phyloP scores from a whole-genome alignment of 1,140 invertebrate species.

The Temnothorax nylanderi region DNA sequence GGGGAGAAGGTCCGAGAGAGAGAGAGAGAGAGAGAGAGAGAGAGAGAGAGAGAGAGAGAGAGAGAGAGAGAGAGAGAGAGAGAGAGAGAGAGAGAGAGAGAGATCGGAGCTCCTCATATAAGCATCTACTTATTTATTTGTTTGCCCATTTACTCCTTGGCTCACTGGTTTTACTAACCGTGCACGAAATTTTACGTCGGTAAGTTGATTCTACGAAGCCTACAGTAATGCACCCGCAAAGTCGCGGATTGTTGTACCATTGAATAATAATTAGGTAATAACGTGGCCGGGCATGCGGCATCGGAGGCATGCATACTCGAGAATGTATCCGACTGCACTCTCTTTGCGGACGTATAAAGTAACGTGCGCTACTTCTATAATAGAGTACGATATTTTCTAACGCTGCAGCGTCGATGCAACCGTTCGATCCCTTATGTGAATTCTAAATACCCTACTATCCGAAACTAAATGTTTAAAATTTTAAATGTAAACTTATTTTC shows the following conservation, averaged over 20 bases:
- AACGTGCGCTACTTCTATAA: conserved; percentile 1
- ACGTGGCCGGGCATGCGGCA: conserved; percentile 25
- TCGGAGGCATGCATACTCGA: not conserved
- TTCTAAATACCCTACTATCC: not conserved
- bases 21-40: too few species aligned
- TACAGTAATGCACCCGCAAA: conserved; percentile 30
- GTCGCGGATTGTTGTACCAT: conserved; percentile 24
- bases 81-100: conserved; percentile 15
- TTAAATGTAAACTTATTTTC: not conserved
- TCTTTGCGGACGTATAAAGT: conserved; percentile 38
- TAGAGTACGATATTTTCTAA: not conserved
- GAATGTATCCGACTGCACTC: not conserved
- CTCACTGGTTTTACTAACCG: conserved; percentile 22
- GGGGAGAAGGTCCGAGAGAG: not conserved
- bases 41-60: not conserved
- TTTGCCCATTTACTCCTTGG: not conserved
- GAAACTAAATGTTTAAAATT: not conserved
- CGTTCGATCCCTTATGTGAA: not conserved
- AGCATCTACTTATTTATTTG: not conserved
- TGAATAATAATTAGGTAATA: conserved; percentile 70
- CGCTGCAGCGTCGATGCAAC: not conserved
- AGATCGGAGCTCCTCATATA: not conserved
- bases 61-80: conserved; percentile 10
- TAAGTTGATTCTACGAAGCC: conserved; percentile 1
- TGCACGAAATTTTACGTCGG: conserved; percentile 52